Conservation (phyloP, 2,888 invertebrate species). For the Ophion slaviceki region DNA sequence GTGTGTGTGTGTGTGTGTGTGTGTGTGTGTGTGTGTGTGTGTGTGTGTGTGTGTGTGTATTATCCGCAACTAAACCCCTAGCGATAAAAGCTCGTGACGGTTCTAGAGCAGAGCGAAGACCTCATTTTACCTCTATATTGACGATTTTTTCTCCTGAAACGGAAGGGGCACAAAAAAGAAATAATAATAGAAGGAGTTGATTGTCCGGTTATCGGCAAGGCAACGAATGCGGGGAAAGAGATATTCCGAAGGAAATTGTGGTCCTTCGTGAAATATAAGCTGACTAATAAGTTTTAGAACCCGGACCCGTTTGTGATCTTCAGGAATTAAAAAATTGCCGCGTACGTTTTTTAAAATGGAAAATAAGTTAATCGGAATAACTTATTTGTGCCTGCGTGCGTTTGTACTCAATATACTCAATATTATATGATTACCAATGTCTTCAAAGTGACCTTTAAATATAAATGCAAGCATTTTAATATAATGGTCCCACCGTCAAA, state of each 20-base stretch:
- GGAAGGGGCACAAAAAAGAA: background rate
- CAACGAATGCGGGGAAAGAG: background rate
- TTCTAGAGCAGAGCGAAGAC: conserved; percentile 1
- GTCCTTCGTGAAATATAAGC: background rate
- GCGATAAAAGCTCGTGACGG: conserved; percentile 8
- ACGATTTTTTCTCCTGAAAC: background rate
- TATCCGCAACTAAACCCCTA: conserved; percentile 18
- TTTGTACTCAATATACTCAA: background rate
- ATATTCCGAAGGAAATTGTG: background rate
- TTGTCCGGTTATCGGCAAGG: background rate
- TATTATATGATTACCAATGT: background rate
- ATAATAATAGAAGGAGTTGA: background rate
- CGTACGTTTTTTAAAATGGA: background rate
- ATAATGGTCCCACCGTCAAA: background rate
- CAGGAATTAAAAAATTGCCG: background rate
- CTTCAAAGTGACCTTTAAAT: background rate
- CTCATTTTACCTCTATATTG: conserved; percentile 13
- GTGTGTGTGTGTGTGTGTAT: background rate
- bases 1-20: too few relatives aligned
- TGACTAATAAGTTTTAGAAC: background rate
- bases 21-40: too few relatives aligned
- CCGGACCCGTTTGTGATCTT: background rate
- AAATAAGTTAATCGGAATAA: background rate
- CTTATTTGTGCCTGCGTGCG: background rate
- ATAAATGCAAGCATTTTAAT: background rate